These are phyloP conservation scores for Ridgeia piscesae DNA, from an alignment of 1,140 invertebrate species.

Conservation along the genomic window DNA sequence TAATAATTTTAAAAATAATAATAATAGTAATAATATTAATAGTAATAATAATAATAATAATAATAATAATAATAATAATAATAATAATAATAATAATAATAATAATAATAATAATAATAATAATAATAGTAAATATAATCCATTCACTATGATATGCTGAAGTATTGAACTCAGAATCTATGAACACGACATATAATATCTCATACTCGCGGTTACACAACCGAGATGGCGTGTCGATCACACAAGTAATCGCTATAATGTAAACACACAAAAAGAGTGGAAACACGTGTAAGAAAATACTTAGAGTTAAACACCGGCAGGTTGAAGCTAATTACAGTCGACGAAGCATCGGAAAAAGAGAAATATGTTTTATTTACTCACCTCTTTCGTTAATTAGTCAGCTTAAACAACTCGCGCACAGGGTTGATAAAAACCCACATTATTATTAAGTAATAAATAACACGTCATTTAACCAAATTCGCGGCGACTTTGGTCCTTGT, in stretches of 20 bases:
- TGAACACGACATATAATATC: neutral
- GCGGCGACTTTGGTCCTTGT: neutral
- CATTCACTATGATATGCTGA: neutral
- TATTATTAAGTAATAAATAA: neutral
- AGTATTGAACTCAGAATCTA: neutral
- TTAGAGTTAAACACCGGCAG: neutral
- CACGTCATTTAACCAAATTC: neutral
- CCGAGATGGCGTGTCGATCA: neutral
- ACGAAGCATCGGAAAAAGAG: neutral
- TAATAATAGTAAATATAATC: neutral
- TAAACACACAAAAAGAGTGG: neutral
- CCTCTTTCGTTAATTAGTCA: neutral
- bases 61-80: no score
- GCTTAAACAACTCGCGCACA: neutral
- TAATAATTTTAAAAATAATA: no score
- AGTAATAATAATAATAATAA: no score
- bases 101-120: no score
- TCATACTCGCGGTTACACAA: neutral
- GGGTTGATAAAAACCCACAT: neutral
- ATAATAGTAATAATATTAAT: no score
- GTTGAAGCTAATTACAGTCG: neutral
- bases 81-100: no score
- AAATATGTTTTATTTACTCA: neutral
- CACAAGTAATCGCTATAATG: neutral
- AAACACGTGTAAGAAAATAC: neutral